phyloP scores from a whole-genome alignment of 1,140 invertebrate genomes.

The Brachionus rotundiformis region DNA sequence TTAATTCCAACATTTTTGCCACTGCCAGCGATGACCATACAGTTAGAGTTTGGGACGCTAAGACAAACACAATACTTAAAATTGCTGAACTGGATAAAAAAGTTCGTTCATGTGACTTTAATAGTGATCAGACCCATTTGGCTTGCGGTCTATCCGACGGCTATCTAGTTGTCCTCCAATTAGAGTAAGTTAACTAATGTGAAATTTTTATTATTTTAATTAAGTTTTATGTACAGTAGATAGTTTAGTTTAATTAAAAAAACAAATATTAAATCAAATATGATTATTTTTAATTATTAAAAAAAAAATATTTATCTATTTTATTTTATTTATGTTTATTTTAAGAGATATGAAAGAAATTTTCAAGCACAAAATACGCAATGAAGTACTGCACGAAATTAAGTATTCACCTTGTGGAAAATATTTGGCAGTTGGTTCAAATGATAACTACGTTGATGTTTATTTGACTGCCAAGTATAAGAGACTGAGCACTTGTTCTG shows the following conservation, averaged over 20 bases:
- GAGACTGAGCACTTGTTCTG: conserved; percentile 59
- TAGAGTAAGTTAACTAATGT: not conserved
- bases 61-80: conserved; percentile 57
- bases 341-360: conserved; percentile 62
- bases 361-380: conserved; percentile 61
- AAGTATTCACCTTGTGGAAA: conserved; percentile 64
- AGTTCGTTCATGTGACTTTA: conserved; percentile 63
- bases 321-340: conserved; percentile 11
- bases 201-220: not conserved
- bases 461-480: conserved; percentile 60
- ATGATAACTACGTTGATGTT: conserved; percentile 64
- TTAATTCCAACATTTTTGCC: conserved; percentile 61
- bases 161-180: not conserved
- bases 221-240: too few relatives aligned
- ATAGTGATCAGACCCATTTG: conserved; percentile 59
- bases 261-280: too few relatives aligned
- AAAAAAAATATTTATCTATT: too few relatives aligned
- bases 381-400: conserved; percentile 64
- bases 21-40: conserved; percentile 65
- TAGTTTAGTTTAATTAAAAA: too few relatives aligned
- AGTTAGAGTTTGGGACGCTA: conserved; percentile 54
- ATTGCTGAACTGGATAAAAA: conserved; percentile 60
- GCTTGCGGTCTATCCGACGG: conserved; percentile 62
- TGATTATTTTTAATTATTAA: too few relatives aligned
- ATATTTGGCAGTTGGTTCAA: conserved; percentile 62